Base-by-base conservation (phyloP, 1,140 invertebrate genomes). In the Caerostris extrusa region DNA sequence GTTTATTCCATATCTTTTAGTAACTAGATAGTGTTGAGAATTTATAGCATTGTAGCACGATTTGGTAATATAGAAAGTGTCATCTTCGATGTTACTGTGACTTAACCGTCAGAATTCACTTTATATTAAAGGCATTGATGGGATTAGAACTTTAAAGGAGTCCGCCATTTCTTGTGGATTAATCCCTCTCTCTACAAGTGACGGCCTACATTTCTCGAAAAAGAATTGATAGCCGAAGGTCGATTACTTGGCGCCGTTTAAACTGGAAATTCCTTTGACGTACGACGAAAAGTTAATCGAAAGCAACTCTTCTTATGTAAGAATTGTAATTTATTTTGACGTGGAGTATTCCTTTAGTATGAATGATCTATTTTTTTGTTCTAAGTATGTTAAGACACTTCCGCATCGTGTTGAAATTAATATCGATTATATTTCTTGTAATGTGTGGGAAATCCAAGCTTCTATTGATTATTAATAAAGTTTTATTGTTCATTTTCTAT, bases 161-260 rank as follows among this genome's bases (percentile, higher is more conserved):
- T 19, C 67, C 19, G 67, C 67, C 67, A 69, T n/a, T n/a, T 69
- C 67, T 69, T n/a, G 7, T 69, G 14, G 19, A 69, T 69, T 69
- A 69, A 69, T 69, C 67, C 67, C 19, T 64, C 7, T n/a, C 19
- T 64, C 7, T n/a, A n/a, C n/a, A 69, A 69, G 5, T 69, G 67
- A 19, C 19, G 17, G 67, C 67, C 67, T 69, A 69, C 19, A 69
- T 69, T 34, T 71, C 7, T 6, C 50, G 69, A 71, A 34, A 50
- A 71, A 34, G 69, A 71, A 71, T 71, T 71, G 19, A 71, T 71
- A 71, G 69, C 19, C 69, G 69, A 34, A 71, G 69, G 69, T 71
- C 69, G 19, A 7, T 7, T 7, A 34, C 7, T 6, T 34, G 69
- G 7, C 19, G 69, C 19, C 69, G 3, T 34, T 7, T 34, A 71